Evolutionary conservation across 2,888 invertebrate genomes (phyloP).

Genomic region (Mesoligia furuncula): DNA sequence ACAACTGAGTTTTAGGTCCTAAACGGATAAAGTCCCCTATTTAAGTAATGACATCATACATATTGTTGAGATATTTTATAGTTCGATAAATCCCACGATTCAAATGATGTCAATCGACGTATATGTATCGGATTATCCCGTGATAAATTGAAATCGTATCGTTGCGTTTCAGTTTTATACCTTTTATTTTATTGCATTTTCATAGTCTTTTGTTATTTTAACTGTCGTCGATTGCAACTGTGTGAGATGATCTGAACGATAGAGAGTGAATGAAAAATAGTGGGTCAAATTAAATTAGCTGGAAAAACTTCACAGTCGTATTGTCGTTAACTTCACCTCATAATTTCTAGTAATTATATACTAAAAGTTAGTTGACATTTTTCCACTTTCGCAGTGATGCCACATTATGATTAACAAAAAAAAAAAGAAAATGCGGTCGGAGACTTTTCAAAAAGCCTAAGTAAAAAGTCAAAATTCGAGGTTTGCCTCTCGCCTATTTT

Average conservation of each 20-base stretch:
- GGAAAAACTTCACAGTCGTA: too few species aligned
- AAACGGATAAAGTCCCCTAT: background rate
- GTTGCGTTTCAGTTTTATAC: background rate
- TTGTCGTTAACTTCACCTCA: too few species aligned
- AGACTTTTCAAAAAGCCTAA: too few species aligned
- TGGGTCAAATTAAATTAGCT: too few species aligned
- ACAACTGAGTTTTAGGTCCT: background rate
- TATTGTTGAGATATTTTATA: conserved; percentile 20
- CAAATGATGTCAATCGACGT: conserved; percentile 22
- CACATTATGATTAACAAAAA: too few species aligned
- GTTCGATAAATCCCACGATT: conserved; percentile 26
- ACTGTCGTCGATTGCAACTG: background rate
- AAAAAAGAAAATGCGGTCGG: too few species aligned
- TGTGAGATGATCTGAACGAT: background rate
- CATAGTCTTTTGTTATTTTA: background rate
- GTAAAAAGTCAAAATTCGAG: too few species aligned
- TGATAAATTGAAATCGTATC: conserved; percentile 15
- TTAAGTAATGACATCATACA: background rate
- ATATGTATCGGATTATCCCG: conserved; percentile 5
- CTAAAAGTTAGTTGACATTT: too few species aligned
- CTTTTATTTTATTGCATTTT: background rate
- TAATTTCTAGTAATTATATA: too few species aligned
- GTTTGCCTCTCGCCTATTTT: too few species aligned
- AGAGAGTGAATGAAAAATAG: too few species aligned
- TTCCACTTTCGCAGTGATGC: too few species aligned